Conservation (phyloP, 2,113 vertebrate genomes). For the Anthoscopus minutus region DNA sequence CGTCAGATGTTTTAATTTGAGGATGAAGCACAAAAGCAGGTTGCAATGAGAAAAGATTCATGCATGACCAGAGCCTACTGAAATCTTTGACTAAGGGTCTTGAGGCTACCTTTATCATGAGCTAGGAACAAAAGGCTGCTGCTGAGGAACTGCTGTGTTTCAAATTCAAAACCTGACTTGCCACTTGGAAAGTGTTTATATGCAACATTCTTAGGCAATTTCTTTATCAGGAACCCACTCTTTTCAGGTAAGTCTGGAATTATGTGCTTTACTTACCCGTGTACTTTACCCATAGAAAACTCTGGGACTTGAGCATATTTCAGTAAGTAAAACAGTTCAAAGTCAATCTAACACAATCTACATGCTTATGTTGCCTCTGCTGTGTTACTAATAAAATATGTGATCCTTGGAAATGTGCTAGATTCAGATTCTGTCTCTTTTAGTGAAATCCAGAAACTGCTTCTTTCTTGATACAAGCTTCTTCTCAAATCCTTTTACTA, state of each 20-base stretch:
- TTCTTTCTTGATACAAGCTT: not conserved
- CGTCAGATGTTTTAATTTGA: not conserved
- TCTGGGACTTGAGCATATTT: not conserved
- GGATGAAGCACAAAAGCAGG: not conserved
- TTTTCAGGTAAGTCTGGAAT: not conserved
- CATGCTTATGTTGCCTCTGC: not conserved
- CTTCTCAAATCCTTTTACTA: not conserved
- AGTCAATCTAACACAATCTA: not conserved
- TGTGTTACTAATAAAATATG: not conserved
- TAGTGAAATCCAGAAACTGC: not conserved
- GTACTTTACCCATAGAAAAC: not conserved
- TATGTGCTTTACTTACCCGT: not conserved
- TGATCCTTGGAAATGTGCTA: not conserved
- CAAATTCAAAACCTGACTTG: not conserved
- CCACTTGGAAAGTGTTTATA: not conserved
- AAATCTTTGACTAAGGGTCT: not conserved
- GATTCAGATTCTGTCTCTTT: not conserved
- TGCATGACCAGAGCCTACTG: not conserved
- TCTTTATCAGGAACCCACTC: not conserved
- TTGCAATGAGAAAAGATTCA: not conserved
- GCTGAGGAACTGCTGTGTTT: not conserved
- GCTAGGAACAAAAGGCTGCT: not conserved
- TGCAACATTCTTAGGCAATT: not conserved
- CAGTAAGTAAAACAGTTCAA: not conserved
- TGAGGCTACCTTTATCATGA: not conserved